Base-by-base conservation (phyloP, 2,888 invertebrate species). In the Microctonus hyperodae region DNA sequence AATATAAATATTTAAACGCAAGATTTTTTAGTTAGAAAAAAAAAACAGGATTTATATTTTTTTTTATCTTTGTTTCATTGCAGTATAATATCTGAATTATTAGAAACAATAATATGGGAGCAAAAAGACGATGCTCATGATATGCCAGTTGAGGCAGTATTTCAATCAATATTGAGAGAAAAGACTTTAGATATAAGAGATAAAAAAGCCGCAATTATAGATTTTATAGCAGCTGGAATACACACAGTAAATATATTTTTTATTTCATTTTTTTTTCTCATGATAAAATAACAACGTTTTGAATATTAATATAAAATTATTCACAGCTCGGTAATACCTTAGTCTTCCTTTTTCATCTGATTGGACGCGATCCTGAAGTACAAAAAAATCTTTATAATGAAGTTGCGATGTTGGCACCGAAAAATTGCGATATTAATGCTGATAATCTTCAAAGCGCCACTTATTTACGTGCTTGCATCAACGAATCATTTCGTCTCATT, bases 191-290 rank as follows among this genome's bases (percentile, higher is more conserved):
- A 94, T 77, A 88, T 90, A 77, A 86, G 91, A 59, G 95, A 95
- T 79, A 94, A 94, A 83, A 93, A 92, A 78, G 92, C 93, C 0
- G 93, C 92, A 0, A 90, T 94, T 62, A 92, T 95, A 53, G 95
- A 95, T 84, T 94, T 95, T 77, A 91, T 95, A 75, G 92, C 93
- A 7, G 94, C 94, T 37, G 94, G 94, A 56, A 94, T 95, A 78
- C 93, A 94, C 82, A 94, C 95, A 79, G 91, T 94, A 82, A 85
- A 25, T 4, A 23, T 58, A 40, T 20, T 58, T 35, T 57, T n/a
- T 28, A 44, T 31, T 51, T 51, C 23, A 56, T 31, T 50, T 65
- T 64, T 51, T 20, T 70, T 69, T 56, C n/a, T 40, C 37, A 22
- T 25, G 11, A 20, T 28, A 53, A n/a, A 35, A 57, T 56, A 9